Percentiles rank a stretch among this genome's conserved stretches.
These are phyloP conservation scores for Anguilla pacifica DNA, from an alignment of 2,797 vertebrate species.

Conservation along the genomic window DNA sequence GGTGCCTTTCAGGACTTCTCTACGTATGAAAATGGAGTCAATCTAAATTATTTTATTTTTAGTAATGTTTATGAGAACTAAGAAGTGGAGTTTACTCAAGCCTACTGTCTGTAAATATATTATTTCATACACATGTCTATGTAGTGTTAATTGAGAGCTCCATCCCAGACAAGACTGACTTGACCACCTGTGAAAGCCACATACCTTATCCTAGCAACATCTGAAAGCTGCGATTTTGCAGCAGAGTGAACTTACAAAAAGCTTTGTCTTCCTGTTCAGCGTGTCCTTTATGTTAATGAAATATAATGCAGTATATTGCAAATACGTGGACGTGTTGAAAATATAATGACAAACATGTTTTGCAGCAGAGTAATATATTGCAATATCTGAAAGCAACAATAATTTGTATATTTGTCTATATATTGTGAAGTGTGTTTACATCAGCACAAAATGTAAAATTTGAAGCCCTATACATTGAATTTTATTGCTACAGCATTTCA, in stretches of 20 bases:
- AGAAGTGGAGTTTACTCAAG: not conserved
- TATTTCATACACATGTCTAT: no score
- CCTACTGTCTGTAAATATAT: not conserved
- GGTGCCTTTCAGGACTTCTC: no score
- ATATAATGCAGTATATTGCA: no score
- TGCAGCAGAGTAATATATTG: no score
- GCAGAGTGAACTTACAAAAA: not conserved
- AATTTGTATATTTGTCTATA: no score
- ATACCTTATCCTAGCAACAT: not conserved
- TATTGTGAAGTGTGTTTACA: not conserved
- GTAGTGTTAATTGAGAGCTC: not conserved
- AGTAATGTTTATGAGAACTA: not conserved
- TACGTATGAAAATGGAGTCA: no score
- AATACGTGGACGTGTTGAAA: no score
- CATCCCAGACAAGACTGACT: not conserved
- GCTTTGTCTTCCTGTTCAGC: not conserved
- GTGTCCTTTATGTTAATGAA: no score
- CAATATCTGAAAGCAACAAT: no score
- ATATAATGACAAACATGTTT: no score
- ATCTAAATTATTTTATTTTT: not conserved
- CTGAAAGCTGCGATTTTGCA: not conserved
- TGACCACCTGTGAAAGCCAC: not conserved
- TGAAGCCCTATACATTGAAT: constrained; percentile 21
- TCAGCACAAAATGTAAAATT: constrained; percentile 24
- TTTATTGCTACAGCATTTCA: constrained; percentile 36